phyloP scores from a whole-genome alignment of 1,140 invertebrate species.

The Phthorimaea operculella region DNA sequence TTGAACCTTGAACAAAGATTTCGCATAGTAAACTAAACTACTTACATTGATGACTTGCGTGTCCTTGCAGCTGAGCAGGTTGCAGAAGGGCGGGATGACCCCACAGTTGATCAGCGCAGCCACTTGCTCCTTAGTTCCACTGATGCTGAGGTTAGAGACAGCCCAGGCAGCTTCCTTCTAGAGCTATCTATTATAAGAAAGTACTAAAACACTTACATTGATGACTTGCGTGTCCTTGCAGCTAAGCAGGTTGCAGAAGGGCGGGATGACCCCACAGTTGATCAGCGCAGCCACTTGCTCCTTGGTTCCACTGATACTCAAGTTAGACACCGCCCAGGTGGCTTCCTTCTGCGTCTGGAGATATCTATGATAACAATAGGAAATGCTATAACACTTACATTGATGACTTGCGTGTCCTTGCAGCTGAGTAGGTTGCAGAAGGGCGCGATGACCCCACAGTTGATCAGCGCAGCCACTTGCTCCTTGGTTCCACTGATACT shows the following conservation, averaged over 20 bases:
- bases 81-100: constrained; percentile 92
- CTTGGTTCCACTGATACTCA: constrained; percentile 95
- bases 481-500: constrained; percentile 96
- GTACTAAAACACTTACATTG: constrained; percentile 63
- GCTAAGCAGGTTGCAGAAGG: constrained; percentile 89
- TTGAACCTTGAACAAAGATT: too few relatives aligned
- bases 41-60: constrained; percentile 77
- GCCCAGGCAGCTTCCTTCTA: constrained; percentile 99
- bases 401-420: constrained; percentile 88
- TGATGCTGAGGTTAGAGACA: constrained; percentile 98
- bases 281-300: constrained; percentile 91
- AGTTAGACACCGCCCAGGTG: constrained; percentile 98
- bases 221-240: constrained; percentile 91
- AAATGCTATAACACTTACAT: constrained; percentile 61
- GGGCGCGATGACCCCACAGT: constrained; percentile 88
- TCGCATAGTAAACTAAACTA: too few relatives aligned
- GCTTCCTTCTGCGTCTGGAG: constrained; percentile 99
- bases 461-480: constrained; percentile 88
- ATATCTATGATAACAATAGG: too few relatives aligned
- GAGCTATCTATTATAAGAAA: too few relatives aligned
- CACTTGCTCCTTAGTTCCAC: constrained; percentile 92
- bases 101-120: constrained; percentile 87
- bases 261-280: constrained; percentile 87
- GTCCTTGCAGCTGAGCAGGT: constrained; percentile 90
- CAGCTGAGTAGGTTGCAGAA: constrained; percentile 91